Conservation (phyloP, 1,140 invertebrate species). For the Musca domestica region DNA sequence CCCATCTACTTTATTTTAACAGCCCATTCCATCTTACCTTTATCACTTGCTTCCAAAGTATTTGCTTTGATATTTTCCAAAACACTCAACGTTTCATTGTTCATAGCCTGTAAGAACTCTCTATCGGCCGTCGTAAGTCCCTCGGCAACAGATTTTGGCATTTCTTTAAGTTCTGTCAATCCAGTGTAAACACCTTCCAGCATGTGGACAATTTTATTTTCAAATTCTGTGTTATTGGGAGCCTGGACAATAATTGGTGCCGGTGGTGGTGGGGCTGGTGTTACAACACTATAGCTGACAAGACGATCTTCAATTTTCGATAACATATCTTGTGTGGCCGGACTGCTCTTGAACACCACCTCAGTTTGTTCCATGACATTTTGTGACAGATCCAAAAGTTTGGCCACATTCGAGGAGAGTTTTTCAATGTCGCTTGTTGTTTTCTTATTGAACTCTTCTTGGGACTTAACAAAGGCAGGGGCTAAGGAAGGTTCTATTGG, state of each 20-base stretch:
- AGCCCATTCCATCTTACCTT: too few species aligned
- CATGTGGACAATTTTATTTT: conserved; percentile 36
- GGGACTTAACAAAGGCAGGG: conserved; percentile 37
- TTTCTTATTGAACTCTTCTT: conserved; percentile 49
- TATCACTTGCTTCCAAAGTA: conserved; percentile 32
- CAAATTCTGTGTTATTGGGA: conserved; percentile 38
- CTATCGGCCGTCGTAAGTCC: conserved; percentile 40
- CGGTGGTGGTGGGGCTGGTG: conserved; percentile 32
- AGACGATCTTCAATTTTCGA: conserved; percentile 44
- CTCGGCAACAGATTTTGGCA: conserved; percentile 19
- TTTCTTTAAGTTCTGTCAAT: conserved; percentile 31
- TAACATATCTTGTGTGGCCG: conserved; percentile 36
- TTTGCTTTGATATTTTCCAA: conserved; percentile 40
- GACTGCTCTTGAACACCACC: conserved; percentile 34
- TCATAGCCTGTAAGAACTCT: conserved; percentile 43
- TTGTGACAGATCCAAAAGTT: conserved; percentile 55
- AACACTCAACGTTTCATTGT: conserved; percentile 46
- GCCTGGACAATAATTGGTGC: background rate
- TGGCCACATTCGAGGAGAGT: conserved; percentile 58
- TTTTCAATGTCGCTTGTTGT: conserved; percentile 59
- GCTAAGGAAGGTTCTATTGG: conserved; percentile 27
- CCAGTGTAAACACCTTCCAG: conserved; percentile 33
- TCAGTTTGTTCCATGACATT: conserved; percentile 36
- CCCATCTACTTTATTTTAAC: background rate
- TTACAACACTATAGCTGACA: conserved; percentile 31